Evolutionary conservation across 2,888 invertebrate genomes (phyloP).

Genomic region (Patella pellucida): DNA sequence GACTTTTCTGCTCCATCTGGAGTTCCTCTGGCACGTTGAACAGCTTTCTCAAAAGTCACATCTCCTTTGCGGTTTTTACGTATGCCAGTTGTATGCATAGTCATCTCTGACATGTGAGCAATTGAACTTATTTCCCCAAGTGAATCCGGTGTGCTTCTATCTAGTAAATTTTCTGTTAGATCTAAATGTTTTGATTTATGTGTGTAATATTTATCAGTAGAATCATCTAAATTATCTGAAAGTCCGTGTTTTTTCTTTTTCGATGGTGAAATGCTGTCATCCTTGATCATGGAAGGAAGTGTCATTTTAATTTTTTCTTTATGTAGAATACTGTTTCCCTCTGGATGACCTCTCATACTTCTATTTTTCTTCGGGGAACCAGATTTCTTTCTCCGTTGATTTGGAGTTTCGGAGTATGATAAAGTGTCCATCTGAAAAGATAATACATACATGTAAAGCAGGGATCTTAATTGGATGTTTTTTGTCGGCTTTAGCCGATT

Average conservation of each 20-base stretch:
- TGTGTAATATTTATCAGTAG: conserved; percentile 22
- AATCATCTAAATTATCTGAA: conserved; percentile 22
- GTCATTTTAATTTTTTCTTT: conserved; percentile 40
- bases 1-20: conserved; percentile 65
- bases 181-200: conserved; percentile 15
- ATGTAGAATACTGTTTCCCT: conserved; percentile 53
- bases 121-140: conserved; percentile 63
- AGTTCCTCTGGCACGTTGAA: conserved; percentile 58
- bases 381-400: conserved; percentile 13
- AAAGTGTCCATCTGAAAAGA: neutral
- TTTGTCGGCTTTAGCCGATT: no score
- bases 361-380: conserved; percentile 32
- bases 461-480: no score
- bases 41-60: conserved; percentile 61
- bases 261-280: conserved; percentile 38
- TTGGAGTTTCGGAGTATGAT: conserved; percentile 8
- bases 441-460: no score
- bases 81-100: conserved; percentile 41
- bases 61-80: conserved; percentile 39
- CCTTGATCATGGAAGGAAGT: conserved; percentile 39
- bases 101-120: conserved; percentile 48
- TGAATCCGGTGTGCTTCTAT: conserved; percentile 49
- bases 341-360: conserved; percentile 50
- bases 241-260: conserved; percentile 24
- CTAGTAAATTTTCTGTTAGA: conserved; percentile 17